Evolutionary conservation across 1,140 invertebrate species (phyloP), one percentile per base, ranked within the genome.

Genomic region (Tenebrio molitor): DNA sequence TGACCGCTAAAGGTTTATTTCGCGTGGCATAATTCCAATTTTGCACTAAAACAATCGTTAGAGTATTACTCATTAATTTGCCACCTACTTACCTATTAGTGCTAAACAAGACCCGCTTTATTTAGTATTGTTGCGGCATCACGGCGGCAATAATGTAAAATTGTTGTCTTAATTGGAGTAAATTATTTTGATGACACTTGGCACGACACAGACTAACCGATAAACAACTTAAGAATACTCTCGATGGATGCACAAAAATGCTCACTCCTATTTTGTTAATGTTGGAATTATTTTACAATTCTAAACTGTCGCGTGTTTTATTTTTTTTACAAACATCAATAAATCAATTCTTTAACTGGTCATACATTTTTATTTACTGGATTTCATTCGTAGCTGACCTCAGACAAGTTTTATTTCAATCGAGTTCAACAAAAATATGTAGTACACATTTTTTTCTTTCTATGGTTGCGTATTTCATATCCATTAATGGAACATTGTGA

Each of bases 151-250:
- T 66, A 66, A 66, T 66, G 15, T 25, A 6, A 66, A 41, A 66
- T 66, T 66, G 64, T 34, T 66, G 34, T 29, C 64, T 66, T 66
- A 66, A 66, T 66, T 66, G 64, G 42, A 66, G 17, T 23, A 66
- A 66, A 66, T 66, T 66, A 66, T 66, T 66, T 44, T 66, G 34
- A 66, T 66, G 39, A 41, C 34, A 66, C 64, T 44, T 44, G 36
- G 36, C 64, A 44, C 36, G 17, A 66, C 64, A 66, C 64, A 58
- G 42, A 46, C 42, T 46, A 15, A 10, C 42, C 42, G 16, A 46
- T 25, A 58, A 58, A 58, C 50, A 58, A 58, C 21, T 29, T 14
- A 17, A 58, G 12, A 58, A 15, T 10, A 58, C 19, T 14, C 21
- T 2, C n/a, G 7, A 29, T 23, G 42, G 42, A 15, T 4, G 42